Evolutionary conservation across 1,140 invertebrate species (phyloP).

Genomic region (Penaeus chinensis): DNA sequence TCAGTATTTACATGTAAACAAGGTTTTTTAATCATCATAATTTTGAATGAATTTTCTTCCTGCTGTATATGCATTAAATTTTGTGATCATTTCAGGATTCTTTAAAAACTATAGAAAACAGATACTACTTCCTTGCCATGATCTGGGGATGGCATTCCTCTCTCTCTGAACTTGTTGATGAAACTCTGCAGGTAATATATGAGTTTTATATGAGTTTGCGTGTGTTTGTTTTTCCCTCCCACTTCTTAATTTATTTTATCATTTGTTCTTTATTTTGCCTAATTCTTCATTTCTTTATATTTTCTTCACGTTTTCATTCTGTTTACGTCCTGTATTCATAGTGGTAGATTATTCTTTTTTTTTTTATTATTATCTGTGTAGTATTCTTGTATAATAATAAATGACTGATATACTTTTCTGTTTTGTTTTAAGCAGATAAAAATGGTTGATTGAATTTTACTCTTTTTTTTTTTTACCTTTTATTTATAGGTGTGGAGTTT

Average conservation of each 20-base stretch:
- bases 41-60: not conserved
- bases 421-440: too few species aligned
- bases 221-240: too few species aligned
- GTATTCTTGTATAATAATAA: too few species aligned
- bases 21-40: not conserved
- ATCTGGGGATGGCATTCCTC: conserved; percentile 41
- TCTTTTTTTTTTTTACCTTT: not conserved
- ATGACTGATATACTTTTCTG: too few species aligned
- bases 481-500: conserved; percentile 33
- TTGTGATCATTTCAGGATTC: conserved; percentile 24
- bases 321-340: not conserved
- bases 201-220: too few species aligned
- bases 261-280: not conserved
- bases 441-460: not conserved
- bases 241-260: not conserved
- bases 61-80: not conserved
- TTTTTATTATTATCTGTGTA: not conserved
- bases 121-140: conserved; percentile 43
- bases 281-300: not conserved
- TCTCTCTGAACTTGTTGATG: conserved; percentile 42
- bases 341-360: not conserved
- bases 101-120: not conserved
- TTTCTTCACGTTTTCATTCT: conserved; percentile 1
- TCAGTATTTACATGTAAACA: too few species aligned
- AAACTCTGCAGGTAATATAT: conserved; percentile 24